phyloP scores from a whole-genome alignment of 2,113 vertebrate genomes.

The Halcyon malimbica region DNA sequence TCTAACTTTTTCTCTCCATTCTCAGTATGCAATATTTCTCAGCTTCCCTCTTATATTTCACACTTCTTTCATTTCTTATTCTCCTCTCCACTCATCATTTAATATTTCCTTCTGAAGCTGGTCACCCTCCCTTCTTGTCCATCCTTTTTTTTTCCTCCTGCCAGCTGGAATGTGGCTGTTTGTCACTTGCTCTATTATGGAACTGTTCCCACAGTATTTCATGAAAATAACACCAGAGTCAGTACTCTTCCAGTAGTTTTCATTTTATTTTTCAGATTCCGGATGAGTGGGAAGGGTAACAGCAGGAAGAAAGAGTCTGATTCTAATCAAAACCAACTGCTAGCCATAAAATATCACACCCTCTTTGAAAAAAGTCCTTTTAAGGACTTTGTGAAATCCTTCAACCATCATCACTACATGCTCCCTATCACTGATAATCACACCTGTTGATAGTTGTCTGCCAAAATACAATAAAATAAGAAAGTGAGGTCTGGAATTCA shows the following conservation, averaged over 20 bases:
- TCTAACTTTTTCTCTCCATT: background rate
- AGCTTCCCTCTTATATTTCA: background rate
- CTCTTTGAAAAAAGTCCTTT: background rate
- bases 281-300: slow-evolving; percentile 47
- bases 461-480: background rate
- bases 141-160: background rate
- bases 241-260: slow-evolving; percentile 59
- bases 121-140: background rate
- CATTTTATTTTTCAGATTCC: slow-evolving; percentile 42
- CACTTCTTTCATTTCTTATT: background rate
- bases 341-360: background rate
- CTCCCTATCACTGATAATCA: background rate
- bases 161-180: slow-evolving; percentile 22
- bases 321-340: slow-evolving; percentile 26
- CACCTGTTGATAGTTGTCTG: slow-evolving; percentile 10
- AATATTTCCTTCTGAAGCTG: background rate
- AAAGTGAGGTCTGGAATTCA: slow-evolving; percentile 20
- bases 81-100: background rate
- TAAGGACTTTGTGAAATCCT: slow-evolving; percentile 1
- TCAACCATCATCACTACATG: background rate
- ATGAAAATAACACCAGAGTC: slow-evolving; percentile 42
- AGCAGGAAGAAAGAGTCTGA: slow-evolving; percentile 27
- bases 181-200: slow-evolving; percentile 36
- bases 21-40: background rate
- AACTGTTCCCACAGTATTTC: slow-evolving; percentile 36